Percentiles rank a stretch among this genome's conserved stretches.
phyloP scores from a whole-genome alignment of 2,888 invertebrate genomes.

The Drosophila formosana region DNA sequence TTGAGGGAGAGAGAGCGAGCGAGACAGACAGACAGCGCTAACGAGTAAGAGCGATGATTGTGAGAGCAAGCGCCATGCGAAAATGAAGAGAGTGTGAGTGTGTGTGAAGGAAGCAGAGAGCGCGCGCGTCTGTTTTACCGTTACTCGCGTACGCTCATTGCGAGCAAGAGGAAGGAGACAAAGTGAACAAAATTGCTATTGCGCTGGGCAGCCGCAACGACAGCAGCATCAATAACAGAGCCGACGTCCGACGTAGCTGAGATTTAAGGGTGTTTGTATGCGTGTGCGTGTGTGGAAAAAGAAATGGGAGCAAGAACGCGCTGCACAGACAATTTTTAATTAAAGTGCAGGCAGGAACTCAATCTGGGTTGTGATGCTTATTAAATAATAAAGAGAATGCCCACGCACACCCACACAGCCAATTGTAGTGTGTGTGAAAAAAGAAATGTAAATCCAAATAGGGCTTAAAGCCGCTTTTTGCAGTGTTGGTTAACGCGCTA shows the following conservation, averaged over 20 bases:
- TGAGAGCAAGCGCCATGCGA: constrained; percentile 10
- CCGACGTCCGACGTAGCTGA: constrained; percentile 30
- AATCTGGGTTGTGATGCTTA: constrained; percentile 49
- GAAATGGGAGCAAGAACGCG: constrained; percentile 51
- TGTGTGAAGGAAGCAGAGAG: constrained; percentile 27
- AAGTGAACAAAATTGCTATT: constrained; percentile 77
- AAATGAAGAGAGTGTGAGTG: constrained; percentile 18
- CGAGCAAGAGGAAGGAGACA: constrained; percentile 65
- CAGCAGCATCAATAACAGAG: constrained; percentile 67
- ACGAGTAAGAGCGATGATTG: constrained; percentile 7
- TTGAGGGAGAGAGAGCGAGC: constrained; percentile 30
- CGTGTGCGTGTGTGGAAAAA: constrained; percentile 23
- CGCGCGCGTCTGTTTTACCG: constrained; percentile 45
- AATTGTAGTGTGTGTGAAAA: constrained; percentile 7
- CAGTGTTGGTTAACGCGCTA: not conserved
- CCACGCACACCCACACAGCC: not conserved
- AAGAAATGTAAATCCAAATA: not conserved
- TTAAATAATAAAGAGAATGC: constrained; percentile 70
- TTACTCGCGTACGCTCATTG: constrained; percentile 33
- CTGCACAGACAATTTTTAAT: constrained; percentile 59
- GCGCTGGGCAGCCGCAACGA: constrained; percentile 68
- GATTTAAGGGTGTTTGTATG: constrained; percentile 54
- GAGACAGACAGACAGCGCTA: constrained; percentile 8
- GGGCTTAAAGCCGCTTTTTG: not conserved
- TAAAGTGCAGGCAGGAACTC: constrained; percentile 45